phyloP scores from a whole-genome alignment of 2,797 vertebrate genomes.

The Miichthys miiuy region DNA sequence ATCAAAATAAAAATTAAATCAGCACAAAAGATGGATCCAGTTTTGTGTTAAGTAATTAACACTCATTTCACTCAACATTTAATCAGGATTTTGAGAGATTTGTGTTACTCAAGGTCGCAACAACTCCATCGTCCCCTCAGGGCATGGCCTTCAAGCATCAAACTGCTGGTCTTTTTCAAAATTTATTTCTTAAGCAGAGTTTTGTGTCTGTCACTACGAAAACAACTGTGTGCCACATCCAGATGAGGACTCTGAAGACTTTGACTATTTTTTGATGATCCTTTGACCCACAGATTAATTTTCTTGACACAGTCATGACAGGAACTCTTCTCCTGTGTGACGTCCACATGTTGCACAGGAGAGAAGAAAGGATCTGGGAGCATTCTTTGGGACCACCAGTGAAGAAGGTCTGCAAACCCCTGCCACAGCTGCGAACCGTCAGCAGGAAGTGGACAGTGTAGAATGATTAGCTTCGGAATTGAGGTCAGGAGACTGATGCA shows the following conservation, averaged over 20 bases:
- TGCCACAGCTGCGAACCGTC: background rate
- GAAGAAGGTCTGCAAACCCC: background rate
- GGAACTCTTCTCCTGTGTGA: background rate
- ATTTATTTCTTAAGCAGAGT: no score
- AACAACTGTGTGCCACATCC: background rate
- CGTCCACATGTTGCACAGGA: background rate
- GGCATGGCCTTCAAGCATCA: background rate
- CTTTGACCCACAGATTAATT: constrained; percentile 1
- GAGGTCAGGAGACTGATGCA: background rate
- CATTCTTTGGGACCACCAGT: background rate
- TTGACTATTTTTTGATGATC: background rate
- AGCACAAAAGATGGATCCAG: background rate
- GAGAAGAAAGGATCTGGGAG: background rate
- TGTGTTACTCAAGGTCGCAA: background rate
- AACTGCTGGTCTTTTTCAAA: background rate
- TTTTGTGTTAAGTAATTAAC: background rate
- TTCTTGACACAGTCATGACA: constrained; percentile 10
- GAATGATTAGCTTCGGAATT: background rate
- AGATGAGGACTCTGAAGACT: background rate
- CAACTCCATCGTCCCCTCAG: background rate
- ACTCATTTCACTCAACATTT: no score
- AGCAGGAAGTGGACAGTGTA: background rate
- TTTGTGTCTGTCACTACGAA: no score
- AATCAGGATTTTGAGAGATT: background rate
- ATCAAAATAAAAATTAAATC: background rate